Evolutionary conservation across 2,888 invertebrate genomes (phyloP).

Genomic region (Brenthis ino): DNA sequence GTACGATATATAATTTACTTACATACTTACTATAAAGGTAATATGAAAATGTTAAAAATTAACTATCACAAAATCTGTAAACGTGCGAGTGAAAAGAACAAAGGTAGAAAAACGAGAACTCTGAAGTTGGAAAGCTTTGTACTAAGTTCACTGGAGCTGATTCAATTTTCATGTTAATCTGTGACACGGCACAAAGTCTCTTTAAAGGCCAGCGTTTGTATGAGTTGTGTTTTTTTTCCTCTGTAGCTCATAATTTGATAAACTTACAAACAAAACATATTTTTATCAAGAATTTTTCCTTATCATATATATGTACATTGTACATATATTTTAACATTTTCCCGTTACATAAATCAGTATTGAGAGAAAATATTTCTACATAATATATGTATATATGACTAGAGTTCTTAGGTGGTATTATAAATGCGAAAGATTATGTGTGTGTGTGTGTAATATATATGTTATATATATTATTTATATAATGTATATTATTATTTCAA

Average conservation of each 20-base stretch:
- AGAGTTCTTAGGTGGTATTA: no score
- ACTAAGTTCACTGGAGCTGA: conserved; percentile 59
- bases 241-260: conserved; percentile 15
- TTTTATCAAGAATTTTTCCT: not conserved
- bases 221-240: conserved; percentile 22
- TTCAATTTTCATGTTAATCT: conserved; percentile 76
- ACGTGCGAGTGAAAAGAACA: not conserved
- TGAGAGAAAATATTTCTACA: no score
- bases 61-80: no score
- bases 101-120: conserved; percentile 33
- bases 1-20: no score
- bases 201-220: conserved; percentile 39
- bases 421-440: no score
- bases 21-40: no score
- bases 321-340: not conserved
- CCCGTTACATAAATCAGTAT: no score
- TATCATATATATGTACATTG: not conserved
- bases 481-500: no score
- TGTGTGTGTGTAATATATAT: no score
- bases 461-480: no score
- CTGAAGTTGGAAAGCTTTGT: conserved; percentile 54
- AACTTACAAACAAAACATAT: not conserved
- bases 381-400: no score
- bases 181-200: conserved; percentile 57
- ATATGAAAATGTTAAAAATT: no score